phyloP scores from a whole-genome alignment of 2,888 invertebrate species.

The Heliconius cydno region DNA sequence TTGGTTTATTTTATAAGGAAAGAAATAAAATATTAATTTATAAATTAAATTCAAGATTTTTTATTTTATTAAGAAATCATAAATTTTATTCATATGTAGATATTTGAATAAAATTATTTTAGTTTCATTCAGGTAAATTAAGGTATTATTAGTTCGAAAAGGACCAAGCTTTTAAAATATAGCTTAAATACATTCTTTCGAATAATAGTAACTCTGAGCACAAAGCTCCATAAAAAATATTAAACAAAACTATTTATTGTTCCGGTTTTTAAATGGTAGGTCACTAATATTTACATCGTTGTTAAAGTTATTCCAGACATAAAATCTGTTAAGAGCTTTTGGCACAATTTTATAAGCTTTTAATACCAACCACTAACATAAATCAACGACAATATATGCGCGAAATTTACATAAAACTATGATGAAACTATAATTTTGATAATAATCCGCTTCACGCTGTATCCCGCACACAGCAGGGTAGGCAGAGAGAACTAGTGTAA shows the following conservation, averaged over 20 bases:
- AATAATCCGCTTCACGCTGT: no score
- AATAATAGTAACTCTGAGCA: not conserved
- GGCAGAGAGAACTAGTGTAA: no score
- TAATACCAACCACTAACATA: slow-evolving; percentile 1
- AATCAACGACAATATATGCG: not conserved
- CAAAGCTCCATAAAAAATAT: not conserved
- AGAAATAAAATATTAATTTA: not conserved
- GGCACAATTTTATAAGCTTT: not conserved
- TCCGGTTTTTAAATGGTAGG: not conserved
- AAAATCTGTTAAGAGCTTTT: slow-evolving; percentile 5
- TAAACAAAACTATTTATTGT: slow-evolving; percentile 7
- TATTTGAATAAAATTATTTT: not conserved
- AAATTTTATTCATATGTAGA: not conserved
- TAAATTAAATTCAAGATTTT: not conserved
- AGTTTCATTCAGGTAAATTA: not conserved
- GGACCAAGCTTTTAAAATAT: not conserved
- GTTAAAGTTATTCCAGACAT: not conserved
- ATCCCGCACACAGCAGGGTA: no score
- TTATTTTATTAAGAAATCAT: not conserved
- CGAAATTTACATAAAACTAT: not conserved
- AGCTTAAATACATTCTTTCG: not conserved
- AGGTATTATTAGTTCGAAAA: not conserved
- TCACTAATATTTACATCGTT: slow-evolving; percentile 11
- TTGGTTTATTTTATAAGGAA: not conserved
- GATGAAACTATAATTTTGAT: no score